These are phyloP conservation scores for Acyrthosiphon pisum DNA, from an alignment of 1,140 invertebrate genomes.

Conservation along the genomic window DNA sequence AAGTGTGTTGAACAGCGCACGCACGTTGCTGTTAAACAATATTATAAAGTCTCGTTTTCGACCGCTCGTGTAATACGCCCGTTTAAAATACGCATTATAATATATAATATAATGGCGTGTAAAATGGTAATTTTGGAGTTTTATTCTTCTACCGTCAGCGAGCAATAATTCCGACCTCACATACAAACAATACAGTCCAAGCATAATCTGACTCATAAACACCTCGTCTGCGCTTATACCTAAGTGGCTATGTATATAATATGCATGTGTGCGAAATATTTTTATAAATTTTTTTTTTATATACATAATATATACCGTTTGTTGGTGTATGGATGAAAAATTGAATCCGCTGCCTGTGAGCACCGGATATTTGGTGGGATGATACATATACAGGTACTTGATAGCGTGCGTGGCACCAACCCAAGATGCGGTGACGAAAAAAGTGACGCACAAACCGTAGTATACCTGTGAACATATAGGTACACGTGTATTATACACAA, in stretches of 20 bases:
- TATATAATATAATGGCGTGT: neutral
- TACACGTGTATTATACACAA: neutral
- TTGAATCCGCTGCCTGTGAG: conserved; percentile 29
- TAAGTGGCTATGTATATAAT: neutral
- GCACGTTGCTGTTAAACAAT: neutral
- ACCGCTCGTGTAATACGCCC: neutral
- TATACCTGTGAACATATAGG: conserved; percentile 71
- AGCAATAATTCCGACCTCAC: neutral
- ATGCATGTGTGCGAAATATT: neutral
- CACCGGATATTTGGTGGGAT: conserved; percentile 62
- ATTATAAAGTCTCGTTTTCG: neutral
- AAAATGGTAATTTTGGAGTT: neutral
- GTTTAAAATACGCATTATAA: neutral
- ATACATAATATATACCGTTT: conserved; percentile 28
- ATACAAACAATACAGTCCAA: neutral
- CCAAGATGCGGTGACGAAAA: conserved; percentile 85
- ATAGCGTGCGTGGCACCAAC: conserved; percentile 87
- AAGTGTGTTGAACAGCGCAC: neutral
- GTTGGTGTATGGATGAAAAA: conserved; percentile 47
- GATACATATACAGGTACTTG: conserved; percentile 76
- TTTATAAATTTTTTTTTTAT: neutral
- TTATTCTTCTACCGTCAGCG: neutral
- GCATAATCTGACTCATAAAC: neutral
- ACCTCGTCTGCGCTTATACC: neutral
- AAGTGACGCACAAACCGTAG: conserved; percentile 83